A percentile compares a stretch with the other conserved stretches of the same genome.
phyloP scores from a whole-genome alignment of 1,140 invertebrate species.

The Steinernema khuongi region DNA sequence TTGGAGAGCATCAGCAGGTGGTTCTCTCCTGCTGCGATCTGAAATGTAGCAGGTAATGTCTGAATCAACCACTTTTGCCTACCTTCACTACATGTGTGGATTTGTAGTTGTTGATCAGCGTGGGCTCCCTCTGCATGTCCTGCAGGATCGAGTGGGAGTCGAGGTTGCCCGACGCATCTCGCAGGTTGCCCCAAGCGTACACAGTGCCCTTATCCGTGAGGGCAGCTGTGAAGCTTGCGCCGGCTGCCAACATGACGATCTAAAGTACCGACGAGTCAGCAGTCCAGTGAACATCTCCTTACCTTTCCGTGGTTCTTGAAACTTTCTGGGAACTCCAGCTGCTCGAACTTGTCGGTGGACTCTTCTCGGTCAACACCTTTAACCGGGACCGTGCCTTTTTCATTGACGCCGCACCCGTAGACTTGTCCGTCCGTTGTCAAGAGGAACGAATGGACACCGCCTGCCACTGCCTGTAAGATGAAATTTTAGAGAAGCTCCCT shows the following conservation, averaged over 20 bases:
- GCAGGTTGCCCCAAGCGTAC: conserved; percentile 56
- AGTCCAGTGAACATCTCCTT: neutral
- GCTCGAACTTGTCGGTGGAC: conserved; percentile 48
- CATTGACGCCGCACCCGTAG: conserved; percentile 53
- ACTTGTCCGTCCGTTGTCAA: conserved; percentile 47
- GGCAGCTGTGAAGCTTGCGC: conserved; percentile 53
- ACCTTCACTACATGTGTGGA: conserved; percentile 45
- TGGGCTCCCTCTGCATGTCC: conserved; percentile 51
- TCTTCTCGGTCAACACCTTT: conserved; percentile 50
- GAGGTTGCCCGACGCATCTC: conserved; percentile 48
- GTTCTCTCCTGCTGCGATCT: conserved; percentile 56
- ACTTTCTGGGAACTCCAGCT: conserved; percentile 41
- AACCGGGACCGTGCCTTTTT: conserved; percentile 57
- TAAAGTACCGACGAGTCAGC: conserved; percentile 23
- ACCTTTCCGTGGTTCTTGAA: conserved; percentile 49
- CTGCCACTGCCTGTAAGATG: conserved; percentile 44
- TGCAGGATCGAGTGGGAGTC: conserved; percentile 44
- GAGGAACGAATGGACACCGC: conserved; percentile 53
- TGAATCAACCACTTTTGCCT: conserved; percentile 11
- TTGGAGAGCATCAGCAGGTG: conserved; percentile 51
- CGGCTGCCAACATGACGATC: conserved; percentile 54
- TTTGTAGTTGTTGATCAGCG: conserved; percentile 44
- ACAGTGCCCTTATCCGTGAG: conserved; percentile 52
- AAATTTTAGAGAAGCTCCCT: conserved; percentile 5
- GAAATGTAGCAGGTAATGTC: conserved; percentile 11